Conservation (phyloP, 2,113 vertebrate genomes). For the Rousettus leschenaultii region DNA sequence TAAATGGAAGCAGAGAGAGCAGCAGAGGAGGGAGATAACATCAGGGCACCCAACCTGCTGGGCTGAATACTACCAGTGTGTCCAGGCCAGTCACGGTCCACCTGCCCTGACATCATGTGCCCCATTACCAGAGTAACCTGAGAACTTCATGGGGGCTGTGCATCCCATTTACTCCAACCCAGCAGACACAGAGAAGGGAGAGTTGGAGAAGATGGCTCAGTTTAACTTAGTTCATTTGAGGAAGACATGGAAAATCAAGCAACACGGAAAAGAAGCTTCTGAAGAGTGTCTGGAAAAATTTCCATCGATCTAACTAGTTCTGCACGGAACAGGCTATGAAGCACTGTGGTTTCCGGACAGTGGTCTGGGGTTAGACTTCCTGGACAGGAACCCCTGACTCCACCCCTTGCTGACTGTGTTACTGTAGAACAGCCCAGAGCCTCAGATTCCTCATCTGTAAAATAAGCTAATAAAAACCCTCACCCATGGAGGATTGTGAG, state of each 20-base stretch:
- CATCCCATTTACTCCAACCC: not conserved
- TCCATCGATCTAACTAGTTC: not conserved
- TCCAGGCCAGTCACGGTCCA: not conserved
- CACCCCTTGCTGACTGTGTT: not conserved
- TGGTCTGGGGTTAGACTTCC: not conserved
- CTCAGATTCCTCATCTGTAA: not conserved
- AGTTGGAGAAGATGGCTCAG: not conserved
- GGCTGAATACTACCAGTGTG: not conserved
- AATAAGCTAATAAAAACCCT: not conserved
- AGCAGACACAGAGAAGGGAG: not conserved
- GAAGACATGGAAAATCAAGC: not conserved
- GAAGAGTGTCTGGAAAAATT: not conserved
- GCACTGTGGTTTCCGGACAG: not conserved
- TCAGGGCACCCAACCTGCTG: accelerated
- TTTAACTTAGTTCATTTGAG: not conserved
- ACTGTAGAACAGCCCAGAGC: not conserved
- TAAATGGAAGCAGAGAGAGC: not conserved
- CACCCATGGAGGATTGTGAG: accelerated
- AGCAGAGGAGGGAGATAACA: not conserved
- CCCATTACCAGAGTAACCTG: not conserved
- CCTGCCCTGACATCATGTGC: not conserved
- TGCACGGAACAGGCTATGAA: not conserved
- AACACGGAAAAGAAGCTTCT: not conserved
- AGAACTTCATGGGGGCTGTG: not conserved
- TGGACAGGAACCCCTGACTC: not conserved